A percentile compares a stretch with the other conserved stretches of the same genome.
Evolutionary conservation across 2,888 invertebrate genomes (phyloP).

Genomic region (Chymomyza procnemis): DNA sequence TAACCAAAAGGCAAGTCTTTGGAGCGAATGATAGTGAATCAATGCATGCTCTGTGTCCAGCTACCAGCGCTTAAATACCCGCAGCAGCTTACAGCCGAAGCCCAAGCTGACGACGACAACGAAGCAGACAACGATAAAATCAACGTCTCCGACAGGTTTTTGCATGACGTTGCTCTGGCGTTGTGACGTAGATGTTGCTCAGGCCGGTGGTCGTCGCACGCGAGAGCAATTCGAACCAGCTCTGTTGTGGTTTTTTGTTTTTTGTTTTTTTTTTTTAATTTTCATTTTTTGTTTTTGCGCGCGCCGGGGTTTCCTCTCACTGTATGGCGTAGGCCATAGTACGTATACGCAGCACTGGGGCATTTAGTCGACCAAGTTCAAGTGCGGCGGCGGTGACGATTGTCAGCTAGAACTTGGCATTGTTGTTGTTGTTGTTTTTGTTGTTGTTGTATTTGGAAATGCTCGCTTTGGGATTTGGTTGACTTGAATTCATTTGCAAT

Average conservation of each 20-base stretch:
- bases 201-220: not conserved
- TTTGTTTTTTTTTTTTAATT: not conserved
- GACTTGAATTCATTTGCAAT: not conserved
- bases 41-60: slow-evolving; percentile 84
- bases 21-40: slow-evolving; percentile 84
- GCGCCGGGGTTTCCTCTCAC: slow-evolving; percentile 65
- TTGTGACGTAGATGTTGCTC: slow-evolving; percentile 7
- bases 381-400: slow-evolving; percentile 48
- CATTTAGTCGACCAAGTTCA: slow-evolving; percentile 69
- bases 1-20: slow-evolving; percentile 80
- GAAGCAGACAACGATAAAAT: not conserved
- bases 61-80: slow-evolving; percentile 84
- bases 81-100: slow-evolving; percentile 42
- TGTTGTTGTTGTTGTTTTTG: slow-evolving; percentile 13
- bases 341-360: slow-evolving; percentile 53
- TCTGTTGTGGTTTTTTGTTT: not conserved
- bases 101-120: slow-evolving; percentile 24
- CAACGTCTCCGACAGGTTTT: slow-evolving; percentile 58
- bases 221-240: not conserved
- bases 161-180: slow-evolving; percentile 60
- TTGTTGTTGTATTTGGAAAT: too few relatives aligned
- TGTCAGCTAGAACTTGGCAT: slow-evolving; percentile 50
- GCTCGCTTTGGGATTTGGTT: slow-evolving; percentile 42
- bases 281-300: not conserved
- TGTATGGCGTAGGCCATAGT: slow-evolving; percentile 14